These are phyloP conservation scores for Panthera tigris DNA, from an alignment of 2,113 vertebrate species.

Conservation along the genomic window DNA sequence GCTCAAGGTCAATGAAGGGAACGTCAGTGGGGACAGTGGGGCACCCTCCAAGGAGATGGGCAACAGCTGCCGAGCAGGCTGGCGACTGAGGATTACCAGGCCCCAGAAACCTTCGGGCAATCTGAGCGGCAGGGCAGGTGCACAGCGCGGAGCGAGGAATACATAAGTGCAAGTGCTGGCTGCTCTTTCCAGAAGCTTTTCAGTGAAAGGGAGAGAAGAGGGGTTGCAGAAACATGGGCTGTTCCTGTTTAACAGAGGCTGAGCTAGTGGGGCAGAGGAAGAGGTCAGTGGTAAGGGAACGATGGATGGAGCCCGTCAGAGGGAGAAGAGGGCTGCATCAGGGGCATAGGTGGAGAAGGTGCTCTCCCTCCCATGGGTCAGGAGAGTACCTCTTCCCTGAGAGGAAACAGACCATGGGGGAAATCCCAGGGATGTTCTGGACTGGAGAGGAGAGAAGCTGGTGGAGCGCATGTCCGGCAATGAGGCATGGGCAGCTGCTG, in stretches of 20 bases:
- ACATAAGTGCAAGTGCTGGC: neutral
- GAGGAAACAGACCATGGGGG: neutral
- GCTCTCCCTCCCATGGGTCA: neutral
- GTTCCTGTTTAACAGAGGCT: neutral
- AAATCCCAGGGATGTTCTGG: neutral
- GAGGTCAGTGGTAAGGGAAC: neutral
- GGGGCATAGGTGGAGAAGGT: neutral
- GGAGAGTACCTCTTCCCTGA: neutral
- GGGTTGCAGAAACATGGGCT: neutral
- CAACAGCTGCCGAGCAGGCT: slow-evolving; percentile 43
- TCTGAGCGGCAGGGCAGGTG: neutral
- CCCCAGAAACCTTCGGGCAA: neutral
- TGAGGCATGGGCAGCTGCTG: neutral
- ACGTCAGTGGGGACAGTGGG: neutral
- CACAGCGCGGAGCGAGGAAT: rapidly evolving
- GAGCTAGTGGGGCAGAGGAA: neutral
- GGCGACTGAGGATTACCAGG: slow-evolving; percentile 39
- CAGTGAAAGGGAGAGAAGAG: neutral
- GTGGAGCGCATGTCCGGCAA: neutral
- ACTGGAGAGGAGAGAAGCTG: neutral
- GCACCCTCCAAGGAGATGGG: neutral
- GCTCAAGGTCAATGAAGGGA: neutral
- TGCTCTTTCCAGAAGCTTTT: neutral
- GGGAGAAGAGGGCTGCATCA: neutral
- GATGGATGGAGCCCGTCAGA: neutral